Evolutionary conservation across 2,888 invertebrate genomes (phyloP), one percentile per base, ranked within the genome.

Genomic region (Diachrysia chrysitis): DNA sequence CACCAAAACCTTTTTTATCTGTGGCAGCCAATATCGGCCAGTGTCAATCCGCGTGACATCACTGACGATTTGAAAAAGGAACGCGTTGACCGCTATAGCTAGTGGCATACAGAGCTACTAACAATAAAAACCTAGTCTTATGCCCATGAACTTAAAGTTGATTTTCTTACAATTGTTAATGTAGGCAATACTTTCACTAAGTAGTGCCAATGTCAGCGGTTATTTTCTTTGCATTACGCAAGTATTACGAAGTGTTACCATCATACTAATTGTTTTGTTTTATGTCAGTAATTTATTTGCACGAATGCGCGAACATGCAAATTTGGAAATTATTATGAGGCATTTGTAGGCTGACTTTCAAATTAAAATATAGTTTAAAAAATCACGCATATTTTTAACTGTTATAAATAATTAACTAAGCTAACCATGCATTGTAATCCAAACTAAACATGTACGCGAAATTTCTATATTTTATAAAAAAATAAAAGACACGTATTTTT

Each of bases 141-240:
- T 25, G 0, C 0, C 9, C 10, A 35, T 3, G 1, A 14, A 0
- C 0, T 32, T 79, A 85, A 64, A 71, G 77, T 81, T 60, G 21
- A 48, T 16, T 83, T 82, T 75, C 23, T 46, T 19, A 60, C 72
- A 42, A 4, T 32, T 12, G 10, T 46, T 19, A 53, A 76, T 74
- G 72, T 81, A 84, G 80, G 83, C 10, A 32, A 79, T 88, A 93
- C 93, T 93, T 93, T 94, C 94, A 92, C 93, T 90, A 85, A 86
- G 90, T 91, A 92, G 89, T 93, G 90, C 90, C 94, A 94, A 94
- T 94, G 94, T 94, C 94, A 94, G 90, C 65, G 69, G 75, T 79
- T 89, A 91, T 93, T 93, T 93, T 93, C 92, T 92, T 88, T 85
- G 82, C 78, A 84, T 92, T 90, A 90, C 85, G 88, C 87, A 91